Evolutionary conservation across 2,113 vertebrate species (phyloP).

Genomic region (Gymnogyps californianus): DNA sequence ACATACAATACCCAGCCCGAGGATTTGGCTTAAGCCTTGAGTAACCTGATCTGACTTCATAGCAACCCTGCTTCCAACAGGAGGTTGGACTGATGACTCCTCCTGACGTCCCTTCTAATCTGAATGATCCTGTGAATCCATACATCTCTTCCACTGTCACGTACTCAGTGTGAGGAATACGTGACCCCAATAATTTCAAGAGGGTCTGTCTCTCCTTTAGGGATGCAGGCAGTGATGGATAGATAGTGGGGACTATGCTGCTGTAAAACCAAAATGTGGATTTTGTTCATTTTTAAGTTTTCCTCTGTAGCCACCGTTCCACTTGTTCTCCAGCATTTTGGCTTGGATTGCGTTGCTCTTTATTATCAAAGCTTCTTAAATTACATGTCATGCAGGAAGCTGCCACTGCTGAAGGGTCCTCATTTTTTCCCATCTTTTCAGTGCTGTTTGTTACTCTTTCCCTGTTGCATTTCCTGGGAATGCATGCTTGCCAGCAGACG

Average conservation of each 20-base stretch:
- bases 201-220: background rate
- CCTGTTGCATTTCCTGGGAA: background rate
- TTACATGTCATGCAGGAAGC: background rate
- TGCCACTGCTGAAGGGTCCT: background rate
- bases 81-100: background rate
- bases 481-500: background rate
- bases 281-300: background rate
- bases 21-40: background rate
- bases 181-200: background rate
- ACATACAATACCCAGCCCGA: background rate
- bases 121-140: background rate
- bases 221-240: background rate
- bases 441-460: background rate
- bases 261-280: background rate
- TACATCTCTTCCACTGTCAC: background rate
- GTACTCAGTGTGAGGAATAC: background rate
- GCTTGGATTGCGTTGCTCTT: background rate
- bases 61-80: background rate
- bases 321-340: background rate
- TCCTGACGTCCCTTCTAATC: background rate
- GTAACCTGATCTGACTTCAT: background rate
- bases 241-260: background rate
- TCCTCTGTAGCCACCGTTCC: background rate
- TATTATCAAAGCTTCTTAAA: background rate
- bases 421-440: background rate